A percentile compares a stretch with the other conserved stretches of the same genome.
phyloP scores from a whole-genome alignment of 2,888 invertebrate genomes.

The Barypeithes pellucidus region DNA sequence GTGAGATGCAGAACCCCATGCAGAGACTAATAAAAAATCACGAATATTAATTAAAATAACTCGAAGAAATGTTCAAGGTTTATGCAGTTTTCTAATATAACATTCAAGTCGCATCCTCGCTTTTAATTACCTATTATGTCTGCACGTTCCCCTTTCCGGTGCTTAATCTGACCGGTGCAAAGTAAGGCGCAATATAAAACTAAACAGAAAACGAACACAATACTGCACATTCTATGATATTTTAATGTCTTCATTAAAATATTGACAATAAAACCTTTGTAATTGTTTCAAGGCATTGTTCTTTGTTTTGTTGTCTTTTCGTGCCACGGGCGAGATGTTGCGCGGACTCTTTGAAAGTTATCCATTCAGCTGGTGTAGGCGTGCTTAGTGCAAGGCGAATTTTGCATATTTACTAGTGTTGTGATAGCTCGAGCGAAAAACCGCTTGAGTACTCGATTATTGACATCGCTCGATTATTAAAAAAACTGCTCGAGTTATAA shows the following conservation, averaged over 20 bases:
- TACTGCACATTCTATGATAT: conserved; percentile 45
- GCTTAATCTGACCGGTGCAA: conserved; percentile 29
- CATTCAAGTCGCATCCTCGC: conserved; percentile 30
- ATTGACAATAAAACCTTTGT: conserved; percentile 51
- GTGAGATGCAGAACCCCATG: too few relatives aligned
- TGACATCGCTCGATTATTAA: too few relatives aligned
- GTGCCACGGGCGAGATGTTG: conserved; percentile 20
- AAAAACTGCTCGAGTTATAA: too few relatives aligned
- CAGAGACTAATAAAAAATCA: neutral
- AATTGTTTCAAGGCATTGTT: conserved; percentile 47
- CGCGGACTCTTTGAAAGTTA: conserved; percentile 35
- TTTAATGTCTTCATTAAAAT: conserved; percentile 52
- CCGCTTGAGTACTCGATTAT: too few relatives aligned
- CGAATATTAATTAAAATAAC: neutral
- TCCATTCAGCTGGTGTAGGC: conserved; percentile 31
- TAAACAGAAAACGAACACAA: conserved; percentile 34
- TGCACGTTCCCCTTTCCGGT: conserved; percentile 49
- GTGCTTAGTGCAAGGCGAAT: conserved; percentile 17
- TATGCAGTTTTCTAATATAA: neutral
- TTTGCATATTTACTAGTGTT: conserved; percentile 33
- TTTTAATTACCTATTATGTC: conserved; percentile 46
- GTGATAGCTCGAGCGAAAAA: too few relatives aligned
- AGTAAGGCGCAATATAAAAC: conserved; percentile 37
- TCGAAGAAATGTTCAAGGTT: conserved; percentile 2
- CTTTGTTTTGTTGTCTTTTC: conserved; percentile 31